Evolutionary conservation across 2,113 vertebrate species (phyloP).

Genomic region (Amazona vittata): DNA sequence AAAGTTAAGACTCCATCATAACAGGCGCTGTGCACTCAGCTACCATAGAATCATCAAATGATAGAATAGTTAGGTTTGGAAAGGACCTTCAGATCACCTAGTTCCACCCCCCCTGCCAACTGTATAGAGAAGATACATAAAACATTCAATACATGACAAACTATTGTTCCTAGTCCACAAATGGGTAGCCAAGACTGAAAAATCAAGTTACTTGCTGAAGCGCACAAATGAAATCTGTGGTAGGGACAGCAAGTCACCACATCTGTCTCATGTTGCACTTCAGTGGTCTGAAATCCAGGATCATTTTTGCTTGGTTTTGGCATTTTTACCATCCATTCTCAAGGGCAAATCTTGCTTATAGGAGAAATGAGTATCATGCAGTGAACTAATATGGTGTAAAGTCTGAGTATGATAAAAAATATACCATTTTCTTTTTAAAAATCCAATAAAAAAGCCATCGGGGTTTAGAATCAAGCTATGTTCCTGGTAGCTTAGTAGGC

Average conservation of each 20-base stretch:
- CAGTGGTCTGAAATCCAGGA: background rate
- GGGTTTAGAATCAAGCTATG: background rate
- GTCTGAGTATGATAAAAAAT: background rate
- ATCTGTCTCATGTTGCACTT: background rate
- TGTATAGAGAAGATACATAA: background rate
- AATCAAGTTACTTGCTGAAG: background rate
- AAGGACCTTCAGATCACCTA: no score
- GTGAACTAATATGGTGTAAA: background rate
- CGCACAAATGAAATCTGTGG: background rate
- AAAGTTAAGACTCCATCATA: background rate
- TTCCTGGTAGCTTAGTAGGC: background rate
- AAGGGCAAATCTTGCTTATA: slow-evolving; percentile 12
- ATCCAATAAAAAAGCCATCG: background rate
- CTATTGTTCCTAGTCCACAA: background rate
- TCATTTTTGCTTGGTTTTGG: background rate
- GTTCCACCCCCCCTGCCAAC: background rate
- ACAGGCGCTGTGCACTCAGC: background rate
- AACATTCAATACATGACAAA: background rate
- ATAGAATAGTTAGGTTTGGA: no score
- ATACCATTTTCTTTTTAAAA: background rate
- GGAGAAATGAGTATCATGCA: background rate
- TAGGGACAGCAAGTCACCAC: background rate
- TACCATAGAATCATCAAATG: background rate
- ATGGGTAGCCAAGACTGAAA: background rate
- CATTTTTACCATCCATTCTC: background rate